These are phyloP conservation scores for Whitmania pigra DNA, from an alignment of 1,140 invertebrate genomes.

Conservation along the genomic window DNA sequence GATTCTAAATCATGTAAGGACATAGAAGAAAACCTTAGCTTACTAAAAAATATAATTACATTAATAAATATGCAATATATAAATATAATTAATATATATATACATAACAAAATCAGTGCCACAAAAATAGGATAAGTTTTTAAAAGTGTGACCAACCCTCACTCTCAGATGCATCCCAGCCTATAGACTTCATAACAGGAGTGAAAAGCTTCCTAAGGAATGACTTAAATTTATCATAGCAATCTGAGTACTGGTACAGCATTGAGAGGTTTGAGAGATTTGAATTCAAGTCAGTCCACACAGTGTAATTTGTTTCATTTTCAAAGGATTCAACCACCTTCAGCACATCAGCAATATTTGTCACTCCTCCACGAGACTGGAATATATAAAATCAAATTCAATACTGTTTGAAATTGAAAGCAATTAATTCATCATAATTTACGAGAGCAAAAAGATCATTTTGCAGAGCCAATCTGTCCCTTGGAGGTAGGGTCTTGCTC, in stretches of 20 bases:
- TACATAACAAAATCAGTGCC: neutral
- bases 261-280: constrained; percentile 57
- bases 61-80: too few species aligned
- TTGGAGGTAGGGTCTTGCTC: constrained; percentile 62
- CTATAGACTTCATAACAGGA: constrained; percentile 56
- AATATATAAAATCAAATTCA: neutral
- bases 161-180: constrained; percentile 49
- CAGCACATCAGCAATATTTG: constrained; percentile 61
- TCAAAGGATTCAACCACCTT: constrained; percentile 62
- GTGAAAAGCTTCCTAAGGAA: constrained; percentile 57
- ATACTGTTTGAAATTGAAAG: neutral
- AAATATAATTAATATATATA: too few species aligned
- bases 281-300: constrained; percentile 74
- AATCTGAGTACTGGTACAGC: constrained; percentile 63
- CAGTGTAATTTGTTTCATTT: constrained; percentile 78
- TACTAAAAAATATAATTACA: neutral
- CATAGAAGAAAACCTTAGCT: neutral
- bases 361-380: constrained; percentile 67
- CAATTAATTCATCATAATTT: constrained; percentile 24
- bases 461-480: constrained; percentile 76
- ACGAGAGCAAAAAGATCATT: constrained; percentile 82
- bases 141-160: constrained; percentile 33
- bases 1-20: neutral
- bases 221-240: constrained; percentile 54
- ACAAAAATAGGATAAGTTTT: neutral